A percentile compares a stretch with the other conserved stretches of the same genome.
Evolutionary conservation across 2,888 invertebrate species (phyloP).

Genomic region (Linnaemya vulpina): DNA sequence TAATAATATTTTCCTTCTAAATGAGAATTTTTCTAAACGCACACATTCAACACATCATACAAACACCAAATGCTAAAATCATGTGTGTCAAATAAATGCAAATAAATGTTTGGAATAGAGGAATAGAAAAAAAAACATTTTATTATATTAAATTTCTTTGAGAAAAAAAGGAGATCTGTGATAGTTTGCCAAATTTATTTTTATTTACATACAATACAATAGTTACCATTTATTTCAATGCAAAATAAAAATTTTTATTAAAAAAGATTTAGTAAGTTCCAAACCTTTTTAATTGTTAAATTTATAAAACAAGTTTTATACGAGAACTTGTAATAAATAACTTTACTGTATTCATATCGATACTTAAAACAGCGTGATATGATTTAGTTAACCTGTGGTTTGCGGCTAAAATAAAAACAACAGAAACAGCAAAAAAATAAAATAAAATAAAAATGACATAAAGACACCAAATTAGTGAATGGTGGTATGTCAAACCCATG

Average conservation of each 20-base stretch:
- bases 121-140: neutral
- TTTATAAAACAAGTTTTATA: neutral
- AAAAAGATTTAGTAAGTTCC: neutral
- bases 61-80: no score
- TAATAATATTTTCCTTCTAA: no score
- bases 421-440: neutral
- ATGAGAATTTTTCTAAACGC: no score
- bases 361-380: neutral
- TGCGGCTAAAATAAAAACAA: neutral
- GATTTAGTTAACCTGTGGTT: conserved; percentile 1
- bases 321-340: neutral
- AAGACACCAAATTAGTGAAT: neutral
- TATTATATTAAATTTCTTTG: neutral
- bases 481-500: neutral
- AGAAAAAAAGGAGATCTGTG: neutral
- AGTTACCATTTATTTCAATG: neutral
- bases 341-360: neutral
- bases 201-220: neutral
- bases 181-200: neutral
- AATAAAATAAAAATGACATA: neutral
- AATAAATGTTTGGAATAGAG: neutral
- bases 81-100: neutral
- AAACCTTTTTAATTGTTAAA: neutral
- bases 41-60: no score
- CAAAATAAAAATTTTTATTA: neutral